Evolutionary conservation across 2,888 invertebrate genomes (phyloP), one percentile per base, ranked within the genome.

Genomic region (Oxystoma pomonae): DNA sequence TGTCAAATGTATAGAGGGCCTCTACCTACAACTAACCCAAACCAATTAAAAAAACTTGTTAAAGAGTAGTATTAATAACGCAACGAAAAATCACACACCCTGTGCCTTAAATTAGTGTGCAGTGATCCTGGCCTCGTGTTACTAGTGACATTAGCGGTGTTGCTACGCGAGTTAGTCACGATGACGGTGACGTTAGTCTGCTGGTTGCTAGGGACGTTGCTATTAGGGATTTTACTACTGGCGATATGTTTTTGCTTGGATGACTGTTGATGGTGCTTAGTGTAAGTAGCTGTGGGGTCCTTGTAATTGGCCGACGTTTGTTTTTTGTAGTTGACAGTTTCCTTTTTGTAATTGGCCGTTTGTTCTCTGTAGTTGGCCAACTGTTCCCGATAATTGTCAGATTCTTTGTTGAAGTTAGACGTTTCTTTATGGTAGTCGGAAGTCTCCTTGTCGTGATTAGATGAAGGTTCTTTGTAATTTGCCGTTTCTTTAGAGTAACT

Each of bases 401-500:
- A 35, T 35, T 35, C 35, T 35, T 35, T 35, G 12, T 12, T 35
- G 12, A 7, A 35, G 12, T 35, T 35, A 35, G 35, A 35, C 35
- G 5, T 35, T 35, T 35, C 35, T 35, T 35, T 17, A 16, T 16
- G 3, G 55, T 53, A 18, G 16, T 53, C 16, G 3, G 55, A 16
- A 3, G 7, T 53, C 16, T 16, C n/a, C 18, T 57, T 57, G 20
- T 20, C 9, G 18, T 57, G 5, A 7, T 19, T 5, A 57, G 19
- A 19, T 3, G 5, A 7, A 35, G 35, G 12, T 35, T 35, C 35
- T 35, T 3, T 35, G 35, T 35, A 35, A 57, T 55, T 69, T 65
- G 61, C 52, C 63, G 1, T 59, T 19, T 59, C 67, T 68, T 60
- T 85, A 84, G 59, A 86, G 84, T 20, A 53, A 53, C 17, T 19